These are phyloP conservation scores for Xanthorhoe spadicearia DNA, from an alignment of 2,888 invertebrate genomes.

Conservation along the genomic window DNA sequence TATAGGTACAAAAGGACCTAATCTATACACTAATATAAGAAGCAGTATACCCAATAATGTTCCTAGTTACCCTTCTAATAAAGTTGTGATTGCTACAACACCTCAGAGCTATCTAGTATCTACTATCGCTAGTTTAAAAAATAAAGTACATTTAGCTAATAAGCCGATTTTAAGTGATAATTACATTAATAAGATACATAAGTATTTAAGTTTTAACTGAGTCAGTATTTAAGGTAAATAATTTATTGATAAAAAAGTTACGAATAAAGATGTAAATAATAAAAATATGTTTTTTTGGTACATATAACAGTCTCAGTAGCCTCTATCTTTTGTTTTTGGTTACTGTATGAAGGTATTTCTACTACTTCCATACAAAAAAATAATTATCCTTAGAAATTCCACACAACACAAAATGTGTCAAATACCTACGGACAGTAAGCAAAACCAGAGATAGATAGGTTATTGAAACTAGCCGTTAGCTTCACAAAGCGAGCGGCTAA, in stretches of 20 bases:
- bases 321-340: too few relatives aligned
- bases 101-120: constrained; percentile 64
- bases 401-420: too few relatives aligned
- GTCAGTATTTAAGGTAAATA: constrained; percentile 41
- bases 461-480: too few relatives aligned
- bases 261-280: neutral
- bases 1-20: constrained; percentile 58
- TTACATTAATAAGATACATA: constrained; percentile 73
- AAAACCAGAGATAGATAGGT: too few relatives aligned
- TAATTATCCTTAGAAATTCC: too few relatives aligned
- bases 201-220: constrained; percentile 68
- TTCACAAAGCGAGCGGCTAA: too few relatives aligned
- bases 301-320: too few relatives aligned
- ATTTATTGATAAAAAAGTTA: constrained; percentile 10
- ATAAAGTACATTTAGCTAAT: constrained; percentile 55
- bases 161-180: constrained; percentile 66
- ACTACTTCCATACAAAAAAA: too few relatives aligned
- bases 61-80: constrained; percentile 37
- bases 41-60: constrained; percentile 49
- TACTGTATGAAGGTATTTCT: too few relatives aligned
- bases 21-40: constrained; percentile 63
- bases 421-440: too few relatives aligned
- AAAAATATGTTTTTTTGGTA: neutral
- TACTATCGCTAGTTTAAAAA: constrained; percentile 66
- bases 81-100: constrained; percentile 47